phyloP scores from a whole-genome alignment of 2,888 invertebrate species.

The Drosophila koepferae region DNA sequence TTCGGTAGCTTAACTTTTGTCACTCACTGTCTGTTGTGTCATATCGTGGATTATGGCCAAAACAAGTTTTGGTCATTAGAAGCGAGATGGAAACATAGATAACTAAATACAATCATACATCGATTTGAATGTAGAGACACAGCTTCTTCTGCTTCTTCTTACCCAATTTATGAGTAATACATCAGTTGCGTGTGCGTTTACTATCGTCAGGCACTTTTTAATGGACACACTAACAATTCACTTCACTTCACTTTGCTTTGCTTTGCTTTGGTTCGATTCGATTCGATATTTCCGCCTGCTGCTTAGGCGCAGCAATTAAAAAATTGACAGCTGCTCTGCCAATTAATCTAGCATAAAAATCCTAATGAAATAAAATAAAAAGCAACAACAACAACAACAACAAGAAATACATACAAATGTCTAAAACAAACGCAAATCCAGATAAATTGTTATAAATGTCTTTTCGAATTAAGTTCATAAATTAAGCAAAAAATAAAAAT shows the following conservation, averaged over 20 bases:
- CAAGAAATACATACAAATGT: slow-evolving; percentile 22
- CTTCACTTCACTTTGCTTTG: slow-evolving; percentile 6
- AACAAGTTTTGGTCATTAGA: slow-evolving; percentile 68
- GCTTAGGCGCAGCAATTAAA: slow-evolving; percentile 71
- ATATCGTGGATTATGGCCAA: slow-evolving; percentile 44
- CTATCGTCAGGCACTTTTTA: slow-evolving; percentile 38
- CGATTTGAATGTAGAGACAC: slow-evolving; percentile 29
- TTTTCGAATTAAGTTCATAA: slow-evolving; percentile 74
- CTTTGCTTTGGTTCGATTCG: neutral
- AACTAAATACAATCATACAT: neutral
- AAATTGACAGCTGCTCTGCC: slow-evolving; percentile 66
- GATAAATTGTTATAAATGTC: slow-evolving; percentile 78
- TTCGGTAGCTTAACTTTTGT: slow-evolving; percentile 16
- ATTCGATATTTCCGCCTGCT: slow-evolving; percentile 67
- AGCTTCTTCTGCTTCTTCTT: slow-evolving; percentile 10
- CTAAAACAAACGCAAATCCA: slow-evolving; percentile 51
- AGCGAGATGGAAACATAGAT: slow-evolving; percentile 9
- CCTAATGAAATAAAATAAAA: slow-evolving; percentile 13
- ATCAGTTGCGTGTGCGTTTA: slow-evolving; percentile 23
- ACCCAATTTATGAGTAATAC: slow-evolving; percentile 39
- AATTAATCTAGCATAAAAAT: slow-evolving; percentile 67
- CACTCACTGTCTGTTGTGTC: slow-evolving; percentile 49
- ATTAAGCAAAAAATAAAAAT: slow-evolving; percentile 42
- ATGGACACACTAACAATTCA: slow-evolving; percentile 32
- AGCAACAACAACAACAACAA: slow-evolving; percentile 6